Conservation (phyloP, 2,888 invertebrate genomes). For the Eurois occulta region DNA sequence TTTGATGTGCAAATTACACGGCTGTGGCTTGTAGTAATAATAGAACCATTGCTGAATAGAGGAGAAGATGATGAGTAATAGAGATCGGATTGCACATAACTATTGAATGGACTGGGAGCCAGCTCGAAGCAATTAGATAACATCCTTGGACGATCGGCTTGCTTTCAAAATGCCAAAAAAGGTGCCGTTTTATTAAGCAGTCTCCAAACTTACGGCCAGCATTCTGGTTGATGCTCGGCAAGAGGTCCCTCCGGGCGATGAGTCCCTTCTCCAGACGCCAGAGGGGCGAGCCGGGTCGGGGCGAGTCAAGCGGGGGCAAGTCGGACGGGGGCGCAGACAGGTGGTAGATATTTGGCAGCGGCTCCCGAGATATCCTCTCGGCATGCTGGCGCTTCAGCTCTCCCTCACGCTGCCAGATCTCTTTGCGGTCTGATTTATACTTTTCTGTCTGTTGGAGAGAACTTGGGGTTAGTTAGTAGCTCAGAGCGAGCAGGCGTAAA, state of each 20-base stretch:
- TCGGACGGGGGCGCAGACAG: conserved; percentile 52
- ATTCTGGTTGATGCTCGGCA: conserved; percentile 48
- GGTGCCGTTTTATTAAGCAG: not conserved
- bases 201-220: conserved; percentile 43
- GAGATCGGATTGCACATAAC: not conserved
- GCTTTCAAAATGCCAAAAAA: not conserved
- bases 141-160: not conserved
- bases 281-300: conserved; percentile 2
- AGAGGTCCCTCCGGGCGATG: conserved; percentile 57
- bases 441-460: conserved; percentile 65
- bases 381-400: conserved; percentile 76
- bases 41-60: not conserved
- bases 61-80: not conserved
- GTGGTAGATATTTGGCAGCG: conserved; percentile 75
- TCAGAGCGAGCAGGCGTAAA: not conserved
- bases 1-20: not conserved
- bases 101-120: not conserved
- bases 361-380: conserved; percentile 68
- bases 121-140: too few species aligned
- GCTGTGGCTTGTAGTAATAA: not conserved
- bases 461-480: not conserved
- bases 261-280: conserved; percentile 66
- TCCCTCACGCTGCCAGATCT: conserved; percentile 70
- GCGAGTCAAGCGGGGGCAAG: not conserved
- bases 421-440: conserved; percentile 66